Evolutionary conservation across 2,888 invertebrate species (phyloP).

Genomic region (Cheilosia vulpina): DNA sequence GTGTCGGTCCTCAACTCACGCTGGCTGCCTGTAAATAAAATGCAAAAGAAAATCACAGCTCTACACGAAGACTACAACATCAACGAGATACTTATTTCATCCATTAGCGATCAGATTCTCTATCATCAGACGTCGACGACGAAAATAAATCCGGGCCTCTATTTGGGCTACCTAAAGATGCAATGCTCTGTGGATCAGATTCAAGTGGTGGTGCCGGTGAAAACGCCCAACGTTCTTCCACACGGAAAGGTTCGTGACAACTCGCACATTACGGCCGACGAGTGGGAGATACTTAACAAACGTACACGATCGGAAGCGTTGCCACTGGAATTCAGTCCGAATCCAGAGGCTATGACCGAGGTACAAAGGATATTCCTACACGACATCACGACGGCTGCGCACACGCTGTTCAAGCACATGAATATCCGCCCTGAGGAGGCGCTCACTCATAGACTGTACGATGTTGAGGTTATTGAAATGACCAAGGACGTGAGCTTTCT

Average conservation of each 20-base stretch:
- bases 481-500: slow-evolving; percentile 95
- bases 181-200: slow-evolving; percentile 98
- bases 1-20: slow-evolving; percentile 95
- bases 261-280: slow-evolving; percentile 97
- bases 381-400: slow-evolving; percentile 89
- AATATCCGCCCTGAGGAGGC: slow-evolving; percentile 89
- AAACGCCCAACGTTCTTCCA: slow-evolving; percentile 97
- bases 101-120: slow-evolving; percentile 91
- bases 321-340: slow-evolving; percentile 81
- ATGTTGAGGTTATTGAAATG: slow-evolving; percentile 96
- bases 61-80: slow-evolving; percentile 90
- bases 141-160: slow-evolving; percentile 93
- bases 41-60: slow-evolving; percentile 90
- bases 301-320: slow-evolving; percentile 74
- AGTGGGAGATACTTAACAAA: slow-evolving; percentile 95
- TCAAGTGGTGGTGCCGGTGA: slow-evolving; percentile 95
- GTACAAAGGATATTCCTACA: slow-evolving; percentile 92
- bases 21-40: slow-evolving; percentile 95
- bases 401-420: slow-evolving; percentile 91
- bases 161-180: slow-evolving; percentile 97
- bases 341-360: slow-evolving; percentile 86
- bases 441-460: slow-evolving; percentile 92
- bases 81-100: slow-evolving; percentile 92
- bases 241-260: slow-evolving; percentile 96
- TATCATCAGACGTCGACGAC: slow-evolving; percentile 90